Conservation (phyloP, 2,113 vertebrate genomes). For the Daboia siamensis region DNA sequence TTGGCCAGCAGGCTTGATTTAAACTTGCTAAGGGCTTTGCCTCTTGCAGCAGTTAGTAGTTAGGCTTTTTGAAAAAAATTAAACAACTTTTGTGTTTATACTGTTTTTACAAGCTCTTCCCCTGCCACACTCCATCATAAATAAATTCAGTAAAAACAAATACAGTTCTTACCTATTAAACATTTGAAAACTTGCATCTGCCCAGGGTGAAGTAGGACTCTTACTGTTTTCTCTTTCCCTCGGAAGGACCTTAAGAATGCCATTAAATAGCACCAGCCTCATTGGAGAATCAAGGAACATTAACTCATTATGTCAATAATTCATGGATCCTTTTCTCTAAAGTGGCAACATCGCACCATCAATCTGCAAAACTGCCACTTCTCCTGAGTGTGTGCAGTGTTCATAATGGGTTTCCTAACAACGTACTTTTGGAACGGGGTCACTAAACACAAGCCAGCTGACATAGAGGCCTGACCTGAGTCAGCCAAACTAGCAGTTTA, state of each 20-base stretch:
- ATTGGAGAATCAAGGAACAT: slow-evolving; percentile 82
- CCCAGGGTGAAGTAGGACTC: not conserved
- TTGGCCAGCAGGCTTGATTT: not conserved
- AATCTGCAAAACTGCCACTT: slow-evolving; percentile 83
- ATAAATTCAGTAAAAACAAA: not conserved
- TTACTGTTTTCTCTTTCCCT: not conserved
- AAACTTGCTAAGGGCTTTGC: not conserved
- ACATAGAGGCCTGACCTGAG: slow-evolving; percentile 73
- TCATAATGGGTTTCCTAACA: slow-evolving; percentile 87
- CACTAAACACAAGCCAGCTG: slow-evolving; percentile 69
- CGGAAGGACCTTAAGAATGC: slow-evolving; percentile 60
- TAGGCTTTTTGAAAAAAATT: not conserved
- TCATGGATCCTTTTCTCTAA: slow-evolving; percentile 87
- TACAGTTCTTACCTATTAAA: slow-evolving; percentile 22
- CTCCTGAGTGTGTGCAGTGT: slow-evolving; percentile 80
- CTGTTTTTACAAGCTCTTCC: not conserved
- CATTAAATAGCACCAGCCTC: slow-evolving; percentile 70
- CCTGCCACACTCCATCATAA: not conserved
- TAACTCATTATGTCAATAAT: slow-evolving; percentile 90
- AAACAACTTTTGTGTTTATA: not conserved
- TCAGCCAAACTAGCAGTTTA: slow-evolving; percentile 80
- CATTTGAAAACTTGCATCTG: slow-evolving; percentile 37
- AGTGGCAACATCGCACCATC: slow-evolving; percentile 86
- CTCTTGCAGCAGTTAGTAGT: not conserved
- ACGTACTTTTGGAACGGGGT: slow-evolving; percentile 79